Base-by-base conservation (phyloP, 2,797 vertebrate species). In the Percopsis omiscomaycus region DNA sequence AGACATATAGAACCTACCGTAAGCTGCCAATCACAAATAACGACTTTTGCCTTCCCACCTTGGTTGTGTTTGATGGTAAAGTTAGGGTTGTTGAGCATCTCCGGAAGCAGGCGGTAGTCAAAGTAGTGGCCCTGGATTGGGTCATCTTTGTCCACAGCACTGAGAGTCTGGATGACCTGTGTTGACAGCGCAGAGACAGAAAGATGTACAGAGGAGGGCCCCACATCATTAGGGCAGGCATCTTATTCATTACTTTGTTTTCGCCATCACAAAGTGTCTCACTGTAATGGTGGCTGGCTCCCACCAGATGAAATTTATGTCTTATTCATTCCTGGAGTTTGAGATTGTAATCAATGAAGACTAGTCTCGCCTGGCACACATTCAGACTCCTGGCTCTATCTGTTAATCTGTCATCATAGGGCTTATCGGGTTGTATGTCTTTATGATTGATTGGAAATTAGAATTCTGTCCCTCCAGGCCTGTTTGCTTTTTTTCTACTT, bases 31-130 rank as follows among this genome's bases (percentile, higher is more conserved):
- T 30, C 42, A 37, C 55, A 57, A 42, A 16, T 37, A 57, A 42
- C 32, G 42, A 16, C 55, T 37, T 9, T 61, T 13, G 62, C 16
- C 58, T 79, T 74, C 88, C 93, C 92, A 98, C 96, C 95, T 92
- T 94, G 93, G 76, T 99, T 99, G 88, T 98, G 96, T 92, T 96
- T 96, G 83, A 99, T 98, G 74, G 98, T 99, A 73, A 99, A 99
- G 87, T 99, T 99, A 30, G 98, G 97, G 77, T 99, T 99, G 90
- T 96, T 97, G 77, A 91, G 91, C 94, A 97, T 96, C 91, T 99
- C 96, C 0, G 95, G 95, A 62, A 95, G 92, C 51, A 99, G 93
- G 32, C 95, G 95, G 73, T 98, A 99, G 79, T 97, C 91, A 86
- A 99, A 99, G 78, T 93, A 95, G 88, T 99, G 97, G 66, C 96